A percentile compares a stretch with the other conserved stretches of the same genome.
phyloP scores from a whole-genome alignment of 1,140 invertebrate genomes.

The Oryzaephilus surinamensis region DNA sequence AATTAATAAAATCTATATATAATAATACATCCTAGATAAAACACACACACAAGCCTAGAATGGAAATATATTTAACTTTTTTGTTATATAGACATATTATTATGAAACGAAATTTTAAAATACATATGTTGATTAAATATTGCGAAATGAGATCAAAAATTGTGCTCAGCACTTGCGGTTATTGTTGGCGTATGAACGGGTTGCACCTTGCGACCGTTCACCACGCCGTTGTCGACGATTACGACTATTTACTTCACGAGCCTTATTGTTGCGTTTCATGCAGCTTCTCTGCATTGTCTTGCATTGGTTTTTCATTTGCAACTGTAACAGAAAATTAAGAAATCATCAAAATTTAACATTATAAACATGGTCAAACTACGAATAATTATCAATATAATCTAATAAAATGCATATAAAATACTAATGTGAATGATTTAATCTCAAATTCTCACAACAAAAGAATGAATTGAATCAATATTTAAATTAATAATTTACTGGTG shows the following conservation, averaged over 20 bases:
- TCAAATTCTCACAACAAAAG: too few relatives aligned
- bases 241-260: constrained; percentile 49
- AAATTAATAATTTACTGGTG: too few relatives aligned
- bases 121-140: background rate
- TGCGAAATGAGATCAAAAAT: constrained; percentile 23
- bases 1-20: constrained; percentile 4
- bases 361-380: too few relatives aligned
- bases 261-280: constrained; percentile 53
- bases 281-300: constrained; percentile 45
- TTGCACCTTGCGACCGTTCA: constrained; percentile 48
- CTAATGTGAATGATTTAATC: too few relatives aligned
- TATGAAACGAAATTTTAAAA: background rate
- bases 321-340: constrained; percentile 30
- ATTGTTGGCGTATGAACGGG: constrained; percentile 55
- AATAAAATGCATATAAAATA: too few relatives aligned
- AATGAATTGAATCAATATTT: too few relatives aligned
- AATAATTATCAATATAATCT: too few relatives aligned
- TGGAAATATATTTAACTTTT: background rate
- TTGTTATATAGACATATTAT: background rate
- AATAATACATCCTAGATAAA: too few relatives aligned
- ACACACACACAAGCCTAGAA: too few relatives aligned
- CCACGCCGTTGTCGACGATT: constrained; percentile 50
- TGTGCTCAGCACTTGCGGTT: constrained; percentile 55
- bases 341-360: background rate
- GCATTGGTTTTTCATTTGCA: constrained; percentile 41